Conservation (phyloP, 2,797 vertebrate species). For the Clangula hyemalis region DNA sequence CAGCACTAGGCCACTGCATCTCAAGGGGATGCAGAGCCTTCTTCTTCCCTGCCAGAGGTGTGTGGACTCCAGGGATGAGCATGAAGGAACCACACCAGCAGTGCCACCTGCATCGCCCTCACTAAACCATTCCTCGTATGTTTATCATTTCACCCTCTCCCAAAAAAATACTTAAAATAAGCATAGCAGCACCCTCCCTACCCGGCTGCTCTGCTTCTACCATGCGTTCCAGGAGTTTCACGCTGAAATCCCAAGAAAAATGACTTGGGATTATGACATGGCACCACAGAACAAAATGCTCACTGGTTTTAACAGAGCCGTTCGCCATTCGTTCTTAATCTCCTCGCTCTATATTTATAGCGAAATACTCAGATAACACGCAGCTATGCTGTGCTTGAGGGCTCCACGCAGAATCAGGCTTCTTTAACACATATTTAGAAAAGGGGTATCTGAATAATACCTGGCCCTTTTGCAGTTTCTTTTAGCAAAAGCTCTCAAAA, state of each 20-base stretch:
- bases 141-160: no score
- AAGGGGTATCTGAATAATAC: background rate
- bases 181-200: no score
- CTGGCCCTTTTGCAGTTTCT: background rate
- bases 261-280: background rate
- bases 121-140: no score
- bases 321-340: background rate
- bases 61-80: no score
- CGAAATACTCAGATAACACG: background rate
- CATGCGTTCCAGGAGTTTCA: background rate
- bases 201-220: background rate
- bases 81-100: no score
- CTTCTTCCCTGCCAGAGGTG: no score
- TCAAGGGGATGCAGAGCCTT: no score
- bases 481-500: background rate
- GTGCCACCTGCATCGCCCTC: no score
- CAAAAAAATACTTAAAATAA: no score
- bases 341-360: background rate
- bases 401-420: background rate
- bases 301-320: background rate
- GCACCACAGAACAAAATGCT: background rate
- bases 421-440: background rate
- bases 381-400: background rate
- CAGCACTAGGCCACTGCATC: no score
- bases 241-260: background rate